A percentile compares a stretch with the other conserved stretches of the same genome.
phyloP scores from a whole-genome alignment of 1,140 invertebrate genomes.

The honey bee (Apis mellifera) region DNA sequence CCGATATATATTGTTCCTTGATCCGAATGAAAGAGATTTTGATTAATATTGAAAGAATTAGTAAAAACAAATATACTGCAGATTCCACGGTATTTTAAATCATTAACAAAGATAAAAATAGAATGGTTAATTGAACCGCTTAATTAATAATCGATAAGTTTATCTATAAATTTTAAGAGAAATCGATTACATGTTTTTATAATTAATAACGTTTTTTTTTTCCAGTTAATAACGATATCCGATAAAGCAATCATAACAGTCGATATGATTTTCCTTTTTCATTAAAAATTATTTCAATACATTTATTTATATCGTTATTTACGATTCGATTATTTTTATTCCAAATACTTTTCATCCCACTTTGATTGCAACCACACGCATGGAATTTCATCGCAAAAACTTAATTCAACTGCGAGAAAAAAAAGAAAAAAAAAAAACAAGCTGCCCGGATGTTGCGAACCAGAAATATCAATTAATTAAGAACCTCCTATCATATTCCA shows the following conservation, averaged over 20 bases:
- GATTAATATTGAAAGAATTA: not conserved
- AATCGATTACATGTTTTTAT: conserved; percentile 11
- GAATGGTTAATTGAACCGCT: not conserved
- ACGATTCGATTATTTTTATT: not conserved
- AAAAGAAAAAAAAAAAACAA: not conserved
- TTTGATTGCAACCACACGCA: not conserved
- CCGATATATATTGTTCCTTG: too few relatives aligned
- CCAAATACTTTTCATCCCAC: not conserved
- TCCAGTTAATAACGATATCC: too few relatives aligned
- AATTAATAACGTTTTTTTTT: conserved; percentile 1
- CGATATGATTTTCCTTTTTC: not conserved
- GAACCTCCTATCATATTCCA: not conserved
- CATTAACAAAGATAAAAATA: not conserved
- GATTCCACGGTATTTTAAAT: not conserved
- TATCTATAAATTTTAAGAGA: conserved; percentile 4
- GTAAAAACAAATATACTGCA: not conserved
- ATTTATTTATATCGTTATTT: not conserved
- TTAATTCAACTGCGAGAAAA: not conserved
- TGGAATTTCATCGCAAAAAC: not conserved
- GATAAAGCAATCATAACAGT: not conserved
- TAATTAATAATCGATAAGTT: conserved; percentile 19
- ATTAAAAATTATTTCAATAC: not conserved
- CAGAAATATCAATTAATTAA: not conserved
- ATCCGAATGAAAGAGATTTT: not conserved
- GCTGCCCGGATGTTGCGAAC: not conserved